phyloP scores from a whole-genome alignment of 2,113 vertebrate genomes.

The Sminthopsis crassicaudata region DNA sequence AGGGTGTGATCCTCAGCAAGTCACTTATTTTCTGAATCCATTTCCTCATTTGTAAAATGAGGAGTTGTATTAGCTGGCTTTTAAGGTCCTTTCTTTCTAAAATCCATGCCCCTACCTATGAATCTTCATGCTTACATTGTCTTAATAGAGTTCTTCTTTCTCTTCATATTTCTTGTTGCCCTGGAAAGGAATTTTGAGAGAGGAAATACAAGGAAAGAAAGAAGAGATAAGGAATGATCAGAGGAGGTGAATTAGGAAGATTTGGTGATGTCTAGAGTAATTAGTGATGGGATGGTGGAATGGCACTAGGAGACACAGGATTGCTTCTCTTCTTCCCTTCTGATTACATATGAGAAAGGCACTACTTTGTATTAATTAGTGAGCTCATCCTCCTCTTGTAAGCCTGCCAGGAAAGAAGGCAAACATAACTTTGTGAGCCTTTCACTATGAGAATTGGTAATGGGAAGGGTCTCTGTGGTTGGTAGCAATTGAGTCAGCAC shows the following conservation, averaged over 20 bases:
- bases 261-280: background rate
- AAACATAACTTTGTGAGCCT: background rate
- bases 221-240: conserved; percentile 22
- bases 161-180: background rate
- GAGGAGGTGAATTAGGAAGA: conserved; percentile 40
- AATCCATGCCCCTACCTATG: background rate
- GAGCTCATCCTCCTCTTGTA: background rate
- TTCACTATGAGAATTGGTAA: background rate
- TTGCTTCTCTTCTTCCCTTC: background rate
- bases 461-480: background rate
- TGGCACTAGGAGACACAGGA: conserved; percentile 49
- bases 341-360: background rate
- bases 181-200: background rate
- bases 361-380: background rate
- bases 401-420: background rate
- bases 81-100: background rate
- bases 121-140: background rate
- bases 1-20: background rate
- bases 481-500: background rate
- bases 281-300: conserved; percentile 49
- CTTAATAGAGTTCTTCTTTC: background rate
- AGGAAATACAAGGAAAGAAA: background rate
- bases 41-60: background rate
- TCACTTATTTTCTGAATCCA: background rate
- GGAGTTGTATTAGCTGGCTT: background rate